Evolutionary conservation across 53 echinoderm and acorn worm genomes (phyloP).

Genomic region (Temnopleurus reevesii): DNA sequence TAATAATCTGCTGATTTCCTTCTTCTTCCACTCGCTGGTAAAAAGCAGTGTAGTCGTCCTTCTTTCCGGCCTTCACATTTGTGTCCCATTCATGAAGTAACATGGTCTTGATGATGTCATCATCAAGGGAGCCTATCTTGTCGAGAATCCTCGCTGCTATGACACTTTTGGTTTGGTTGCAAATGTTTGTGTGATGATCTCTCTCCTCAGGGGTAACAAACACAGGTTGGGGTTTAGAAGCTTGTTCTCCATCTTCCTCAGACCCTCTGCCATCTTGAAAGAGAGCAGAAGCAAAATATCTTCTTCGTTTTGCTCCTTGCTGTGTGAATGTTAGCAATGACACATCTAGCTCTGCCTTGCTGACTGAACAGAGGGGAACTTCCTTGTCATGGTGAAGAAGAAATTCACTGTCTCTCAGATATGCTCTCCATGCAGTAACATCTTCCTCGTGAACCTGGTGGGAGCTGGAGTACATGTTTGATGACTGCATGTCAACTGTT

Average conservation of each 20-base stretch:
- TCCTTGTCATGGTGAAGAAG: neutral
- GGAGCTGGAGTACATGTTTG: neutral
- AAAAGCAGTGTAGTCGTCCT: conserved; percentile 19
- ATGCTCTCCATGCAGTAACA: neutral
- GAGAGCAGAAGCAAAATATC: neutral
- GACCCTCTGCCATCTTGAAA: neutral
- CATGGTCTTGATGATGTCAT: conserved; percentile 17
- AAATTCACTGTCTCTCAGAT: neutral
- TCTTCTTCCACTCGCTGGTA: neutral
- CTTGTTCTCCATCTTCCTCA: neutral
- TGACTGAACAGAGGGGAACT: neutral
- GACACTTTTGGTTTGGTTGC: conserved; percentile 2
- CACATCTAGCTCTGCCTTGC: neutral
- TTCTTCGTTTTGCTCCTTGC: neutral
- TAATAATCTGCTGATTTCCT: neutral
- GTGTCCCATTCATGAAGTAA: conserved; percentile 28
- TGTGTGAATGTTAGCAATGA: neutral
- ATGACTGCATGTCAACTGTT: neutral
- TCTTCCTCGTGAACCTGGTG: neutral
- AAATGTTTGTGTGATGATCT: neutral
- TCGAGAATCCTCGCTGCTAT: neutral
- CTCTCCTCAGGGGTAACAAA: too few species aligned
- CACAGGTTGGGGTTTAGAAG: neutral
- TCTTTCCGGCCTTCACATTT: neutral
- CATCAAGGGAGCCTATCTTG: neutral